Conservation (phyloP, 2,888 invertebrate genomes). For the Meganola albula region DNA sequence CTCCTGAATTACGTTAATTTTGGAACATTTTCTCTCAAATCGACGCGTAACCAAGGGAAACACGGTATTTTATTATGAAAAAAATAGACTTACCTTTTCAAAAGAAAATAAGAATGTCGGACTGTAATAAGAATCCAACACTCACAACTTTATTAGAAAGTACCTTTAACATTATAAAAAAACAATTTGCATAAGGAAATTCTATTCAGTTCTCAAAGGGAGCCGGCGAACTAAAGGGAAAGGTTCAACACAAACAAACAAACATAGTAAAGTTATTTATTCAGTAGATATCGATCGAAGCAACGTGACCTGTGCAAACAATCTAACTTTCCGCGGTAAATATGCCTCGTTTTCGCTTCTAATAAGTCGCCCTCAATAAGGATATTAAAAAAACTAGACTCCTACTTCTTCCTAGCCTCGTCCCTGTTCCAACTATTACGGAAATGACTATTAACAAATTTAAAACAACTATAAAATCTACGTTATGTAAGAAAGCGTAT, state of each 20-base stretch:
- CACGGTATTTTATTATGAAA: too few species aligned
- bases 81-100: too few species aligned
- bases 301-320: slow-evolving; percentile 34
- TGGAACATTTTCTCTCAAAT: too few species aligned
- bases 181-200: slow-evolving; percentile 21
- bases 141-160: slow-evolving; percentile 16
- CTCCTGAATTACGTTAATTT: too few species aligned
- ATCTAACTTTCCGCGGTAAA: slow-evolving; percentile 18
- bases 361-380: slow-evolving; percentile 14
- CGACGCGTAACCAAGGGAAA: too few species aligned
- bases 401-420: too few species aligned
- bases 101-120: slow-evolving; percentile 1
- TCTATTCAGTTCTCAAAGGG: slow-evolving; percentile 16
- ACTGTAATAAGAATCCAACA: slow-evolving; percentile 7
- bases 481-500: too few species aligned
- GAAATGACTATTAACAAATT: too few species aligned
- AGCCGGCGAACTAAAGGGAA: slow-evolving; percentile 16
- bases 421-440: too few species aligned
- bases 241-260: slow-evolving; percentile 26
- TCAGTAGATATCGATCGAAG: slow-evolving; percentile 38
- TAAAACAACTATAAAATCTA: too few species aligned
- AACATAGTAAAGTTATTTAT: slow-evolving; percentile 37
- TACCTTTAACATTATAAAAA: slow-evolving; percentile 17
- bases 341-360: slow-evolving; percentile 21
- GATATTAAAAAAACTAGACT: too few species aligned